Evolutionary conservation across 2,797 vertebrate species (phyloP).

Genomic region (Melanotaenia parkinsoni): DNA sequence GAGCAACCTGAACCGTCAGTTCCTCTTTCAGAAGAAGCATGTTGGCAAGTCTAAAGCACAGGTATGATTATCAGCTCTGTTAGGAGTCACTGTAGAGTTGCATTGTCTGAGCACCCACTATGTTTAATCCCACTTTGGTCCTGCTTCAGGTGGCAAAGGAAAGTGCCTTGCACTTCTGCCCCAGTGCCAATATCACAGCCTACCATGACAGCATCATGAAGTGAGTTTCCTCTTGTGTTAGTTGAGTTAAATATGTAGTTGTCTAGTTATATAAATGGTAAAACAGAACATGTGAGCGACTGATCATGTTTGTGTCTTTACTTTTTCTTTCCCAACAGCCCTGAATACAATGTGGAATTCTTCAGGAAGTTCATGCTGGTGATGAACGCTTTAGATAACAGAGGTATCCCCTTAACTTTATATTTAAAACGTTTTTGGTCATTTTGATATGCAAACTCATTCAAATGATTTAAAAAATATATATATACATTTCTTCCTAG

Average conservation of each 20-base stretch:
- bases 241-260: not conserved
- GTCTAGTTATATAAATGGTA: not conserved
- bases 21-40: constrained; percentile 99
- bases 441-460: not conserved
- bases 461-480: not conserved
- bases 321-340: constrained; percentile 78
- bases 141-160: constrained; percentile 94
- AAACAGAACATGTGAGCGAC: not conserved
- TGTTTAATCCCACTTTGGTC: not conserved
- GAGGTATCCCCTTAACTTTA: constrained; percentile 82
- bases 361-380: constrained; percentile 94
- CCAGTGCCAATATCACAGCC: constrained; percentile 92
- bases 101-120: not conserved
- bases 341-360: constrained; percentile 97
- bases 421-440: not conserved
- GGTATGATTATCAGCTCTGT: constrained; percentile 73
- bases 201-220: constrained; percentile 99
- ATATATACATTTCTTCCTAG: constrained; percentile 68
- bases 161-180: constrained; percentile 94
- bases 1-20: constrained; percentile 98
- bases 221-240: constrained; percentile 75
- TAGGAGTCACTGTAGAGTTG: not conserved
- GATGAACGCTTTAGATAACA: constrained; percentile 98
- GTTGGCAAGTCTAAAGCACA: constrained; percentile 98
- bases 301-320: not conserved